These are phyloP conservation scores for Lysandra coridon DNA, from an alignment of 2,888 invertebrate species.

Conservation along the genomic window DNA sequence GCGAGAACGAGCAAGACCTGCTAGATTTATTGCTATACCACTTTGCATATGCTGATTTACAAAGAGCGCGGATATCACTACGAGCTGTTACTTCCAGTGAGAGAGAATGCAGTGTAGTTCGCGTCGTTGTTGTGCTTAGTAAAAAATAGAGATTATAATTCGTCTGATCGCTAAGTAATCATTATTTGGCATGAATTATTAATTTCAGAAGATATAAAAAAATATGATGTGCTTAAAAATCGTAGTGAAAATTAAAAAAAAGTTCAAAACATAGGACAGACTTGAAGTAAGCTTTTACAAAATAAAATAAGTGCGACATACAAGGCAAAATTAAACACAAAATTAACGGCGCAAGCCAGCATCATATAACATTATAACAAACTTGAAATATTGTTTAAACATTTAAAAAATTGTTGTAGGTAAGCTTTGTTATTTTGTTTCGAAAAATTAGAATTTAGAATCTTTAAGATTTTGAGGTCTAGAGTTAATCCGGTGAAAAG, in stretches of 20 bases:
- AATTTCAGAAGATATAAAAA: neutral
- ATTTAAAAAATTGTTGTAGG: too few species aligned
- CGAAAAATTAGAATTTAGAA: neutral
- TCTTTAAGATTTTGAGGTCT: too few species aligned
- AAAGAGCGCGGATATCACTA: constrained; percentile 64
- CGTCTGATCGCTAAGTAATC: too few species aligned
- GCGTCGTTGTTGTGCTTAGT: neutral
- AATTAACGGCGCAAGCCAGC: neutral
- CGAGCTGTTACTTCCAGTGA: constrained; percentile 55
- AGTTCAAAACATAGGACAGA: neutral
- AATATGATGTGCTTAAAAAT: neutral
- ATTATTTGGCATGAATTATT: too few species aligned
- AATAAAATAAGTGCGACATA: neutral
- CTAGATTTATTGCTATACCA: constrained; percentile 81
- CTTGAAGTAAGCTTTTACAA: neutral
- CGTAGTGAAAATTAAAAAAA: too few species aligned
- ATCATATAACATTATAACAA: too few species aligned
- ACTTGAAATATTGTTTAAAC: too few species aligned
- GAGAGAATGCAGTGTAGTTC: constrained; percentile 31
- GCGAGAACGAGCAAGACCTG: constrained; percentile 81
- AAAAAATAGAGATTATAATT: neutral
- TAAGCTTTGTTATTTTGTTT: too few species aligned
- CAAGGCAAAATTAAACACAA: neutral
- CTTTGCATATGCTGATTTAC: constrained; percentile 82
- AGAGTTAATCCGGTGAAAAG: too few species aligned